phyloP scores from a whole-genome alignment of 2,888 invertebrate species.

The Hoplodrina ambigua region DNA sequence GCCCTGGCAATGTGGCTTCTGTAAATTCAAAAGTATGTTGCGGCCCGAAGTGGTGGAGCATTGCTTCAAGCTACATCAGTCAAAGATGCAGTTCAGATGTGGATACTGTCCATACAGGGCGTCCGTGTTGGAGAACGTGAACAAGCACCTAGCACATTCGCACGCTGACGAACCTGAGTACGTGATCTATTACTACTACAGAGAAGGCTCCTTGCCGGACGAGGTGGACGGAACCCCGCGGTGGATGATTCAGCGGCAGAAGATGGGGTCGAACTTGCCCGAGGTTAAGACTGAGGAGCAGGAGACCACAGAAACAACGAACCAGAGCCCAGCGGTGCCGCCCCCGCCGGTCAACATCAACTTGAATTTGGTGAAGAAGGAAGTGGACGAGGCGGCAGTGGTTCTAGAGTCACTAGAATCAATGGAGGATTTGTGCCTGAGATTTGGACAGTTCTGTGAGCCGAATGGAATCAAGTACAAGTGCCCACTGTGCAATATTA shows the following conservation, averaged over 20 bases:
- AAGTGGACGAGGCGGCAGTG: constrained; percentile 61
- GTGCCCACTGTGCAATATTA: constrained; percentile 91
- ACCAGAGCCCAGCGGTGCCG: constrained; percentile 35
- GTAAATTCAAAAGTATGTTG: constrained; percentile 91
- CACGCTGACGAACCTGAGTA: constrained; percentile 86
- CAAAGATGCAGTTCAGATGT: constrained; percentile 93
- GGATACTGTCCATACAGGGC: constrained; percentile 91
- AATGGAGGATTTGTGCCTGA: constrained; percentile 76
- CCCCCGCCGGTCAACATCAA: constrained; percentile 64
- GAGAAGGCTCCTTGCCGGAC: constrained; percentile 79
- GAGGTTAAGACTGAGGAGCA: constrained; percentile 74
- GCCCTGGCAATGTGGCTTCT: constrained; percentile 93
- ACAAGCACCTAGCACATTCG: constrained; percentile 90
- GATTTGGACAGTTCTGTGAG: constrained; percentile 82
- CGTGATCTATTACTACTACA: constrained; percentile 89
- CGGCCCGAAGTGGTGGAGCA: constrained; percentile 91
- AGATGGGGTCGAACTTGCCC: constrained; percentile 57
- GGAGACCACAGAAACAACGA: constrained; percentile 26
- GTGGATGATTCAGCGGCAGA: constrained; percentile 81
- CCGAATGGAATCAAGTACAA: constrained; percentile 89
- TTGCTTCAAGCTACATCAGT: constrained; percentile 90
- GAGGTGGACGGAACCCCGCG: constrained; percentile 76
- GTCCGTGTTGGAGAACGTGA: constrained; percentile 89
- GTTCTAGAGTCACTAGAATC: constrained; percentile 56
- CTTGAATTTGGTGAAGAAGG: constrained; percentile 82